Percentiles rank a stretch among this genome's conserved stretches.
Evolutionary conservation across 2,797 vertebrate genomes (phyloP).

Genomic region (Amphiprion clarkii): DNA sequence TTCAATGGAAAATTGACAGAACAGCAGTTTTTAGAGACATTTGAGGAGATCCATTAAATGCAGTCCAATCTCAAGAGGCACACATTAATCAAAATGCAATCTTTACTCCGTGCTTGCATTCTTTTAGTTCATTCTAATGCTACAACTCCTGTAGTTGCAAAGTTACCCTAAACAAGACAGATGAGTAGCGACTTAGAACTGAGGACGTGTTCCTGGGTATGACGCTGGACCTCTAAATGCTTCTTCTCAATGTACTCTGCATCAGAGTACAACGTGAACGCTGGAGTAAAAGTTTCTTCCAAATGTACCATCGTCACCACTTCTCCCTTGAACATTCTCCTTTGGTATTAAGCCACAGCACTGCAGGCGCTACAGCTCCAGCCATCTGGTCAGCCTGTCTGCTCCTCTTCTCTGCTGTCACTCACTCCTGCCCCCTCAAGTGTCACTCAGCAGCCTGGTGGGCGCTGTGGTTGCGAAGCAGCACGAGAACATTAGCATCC

Average conservation of each 20-base stretch:
- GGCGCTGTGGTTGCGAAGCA: constrained; percentile 61
- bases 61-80: neutral
- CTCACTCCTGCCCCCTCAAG: constrained; percentile 80
- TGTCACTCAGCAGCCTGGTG: constrained; percentile 79
- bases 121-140: too few relatives aligned
- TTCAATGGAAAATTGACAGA: neutral
- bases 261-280: constrained; percentile 15
- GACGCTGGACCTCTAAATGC: neutral
- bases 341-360: constrained; percentile 70
- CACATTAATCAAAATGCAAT: neutral
- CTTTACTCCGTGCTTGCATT: too few relatives aligned
- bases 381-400: constrained; percentile 85
- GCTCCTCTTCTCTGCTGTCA: constrained; percentile 76
- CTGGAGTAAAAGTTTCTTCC: constrained; percentile 31
- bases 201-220: neutral
- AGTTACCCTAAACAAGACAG: neutral
- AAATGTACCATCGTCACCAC: constrained; percentile 23
- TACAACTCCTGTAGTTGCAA: neutral
- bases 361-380: constrained; percentile 73
- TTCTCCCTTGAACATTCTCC: constrained; percentile 61
- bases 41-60: neutral
- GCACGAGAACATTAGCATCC: constrained; percentile 74
- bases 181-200: neutral
- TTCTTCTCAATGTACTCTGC: neutral
- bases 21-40: too few relatives aligned